Percentiles rank a stretch among this genome's conserved stretches.
These are phyloP conservation scores for Hypsibius dujardini DNA, from an alignment of 1,140 invertebrate genomes.

Conservation along the genomic window DNA sequence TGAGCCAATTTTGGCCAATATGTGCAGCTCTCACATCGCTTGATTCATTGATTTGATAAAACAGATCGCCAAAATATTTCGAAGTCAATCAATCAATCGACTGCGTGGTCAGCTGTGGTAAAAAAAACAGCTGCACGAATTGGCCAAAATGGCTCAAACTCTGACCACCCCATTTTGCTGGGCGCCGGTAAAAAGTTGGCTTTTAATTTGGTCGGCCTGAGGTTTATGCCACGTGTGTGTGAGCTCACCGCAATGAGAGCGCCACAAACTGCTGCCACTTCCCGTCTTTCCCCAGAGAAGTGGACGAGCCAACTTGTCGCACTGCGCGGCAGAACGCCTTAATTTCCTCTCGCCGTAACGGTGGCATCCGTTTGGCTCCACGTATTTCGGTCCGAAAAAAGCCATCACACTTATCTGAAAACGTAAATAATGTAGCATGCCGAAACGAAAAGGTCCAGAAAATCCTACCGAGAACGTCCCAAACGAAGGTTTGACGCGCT, in stretches of 20 bases:
- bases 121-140: too few species aligned
- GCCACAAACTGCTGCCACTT: constrained; percentile 75
- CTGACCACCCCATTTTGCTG: too few species aligned
- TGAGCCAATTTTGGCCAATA: too few species aligned
- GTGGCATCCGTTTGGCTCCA: constrained; percentile 26
- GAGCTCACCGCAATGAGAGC: constrained; percentile 49
- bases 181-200: too few species aligned
- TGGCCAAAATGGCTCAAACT: too few species aligned
- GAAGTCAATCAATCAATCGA: too few species aligned
- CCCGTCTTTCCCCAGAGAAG: constrained; percentile 83
- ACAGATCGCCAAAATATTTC: too few species aligned
- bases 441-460: constrained; percentile 16
- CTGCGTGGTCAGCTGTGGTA: too few species aligned
- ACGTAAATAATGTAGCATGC: constrained; percentile 18
- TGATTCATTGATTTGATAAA: too few species aligned
- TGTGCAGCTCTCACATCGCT: too few species aligned
- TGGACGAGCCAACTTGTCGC: constrained; percentile 57
- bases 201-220: too few species aligned
- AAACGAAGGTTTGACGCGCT: constrained; percentile 86
- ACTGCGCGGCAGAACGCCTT: constrained; percentile 36
- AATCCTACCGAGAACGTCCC: constrained; percentile 81
- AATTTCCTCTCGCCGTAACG: constrained; percentile 29
- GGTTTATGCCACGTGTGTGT: background rate
- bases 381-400: constrained; percentile 25
- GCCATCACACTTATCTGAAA: constrained; percentile 26